phyloP scores from a whole-genome alignment of 2,888 invertebrate species.

The Tetranychus piercei region DNA sequence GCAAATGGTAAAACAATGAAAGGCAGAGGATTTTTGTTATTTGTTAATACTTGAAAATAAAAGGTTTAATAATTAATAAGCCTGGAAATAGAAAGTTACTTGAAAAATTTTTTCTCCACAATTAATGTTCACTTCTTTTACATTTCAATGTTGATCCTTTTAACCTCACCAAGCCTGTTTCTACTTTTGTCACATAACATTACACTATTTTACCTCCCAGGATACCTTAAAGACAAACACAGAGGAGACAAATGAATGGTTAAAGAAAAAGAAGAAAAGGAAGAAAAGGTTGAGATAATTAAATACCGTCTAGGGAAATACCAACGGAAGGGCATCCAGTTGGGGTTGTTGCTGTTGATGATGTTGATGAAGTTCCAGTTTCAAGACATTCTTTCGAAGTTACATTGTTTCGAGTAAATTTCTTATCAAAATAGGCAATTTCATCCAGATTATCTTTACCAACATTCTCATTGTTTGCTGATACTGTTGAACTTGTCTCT shows the following conservation, averaged over 20 bases:
- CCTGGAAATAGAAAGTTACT: no score
- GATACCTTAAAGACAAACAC: background rate
- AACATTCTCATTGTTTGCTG: background rate
- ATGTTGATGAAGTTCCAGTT: background rate
- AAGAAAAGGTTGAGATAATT: background rate
- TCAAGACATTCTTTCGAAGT: background rate
- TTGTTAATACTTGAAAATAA: no score
- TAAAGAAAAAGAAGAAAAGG: constrained; percentile 6
- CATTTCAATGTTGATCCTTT: no score
- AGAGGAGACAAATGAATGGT: background rate
- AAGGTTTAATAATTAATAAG: no score
- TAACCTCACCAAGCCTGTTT: no score
- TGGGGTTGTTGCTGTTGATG: background rate
- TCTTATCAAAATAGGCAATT: background rate
- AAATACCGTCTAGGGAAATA: background rate
- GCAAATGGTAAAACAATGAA: no score
- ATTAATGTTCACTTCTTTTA: no score
- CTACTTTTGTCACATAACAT: no score
- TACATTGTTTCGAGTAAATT: background rate
- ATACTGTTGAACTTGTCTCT: background rate
- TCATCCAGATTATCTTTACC: background rate
- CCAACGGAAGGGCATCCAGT: background rate
- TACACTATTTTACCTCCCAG: no score
- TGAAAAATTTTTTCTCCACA: no score
- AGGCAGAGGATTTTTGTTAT: no score